A percentile compares a stretch with the other conserved stretches of the same genome.
These are phyloP conservation scores for Drosophila atroscutellata DNA, from an alignment of 2,888 invertebrate genomes.

Conservation along the genomic window DNA sequence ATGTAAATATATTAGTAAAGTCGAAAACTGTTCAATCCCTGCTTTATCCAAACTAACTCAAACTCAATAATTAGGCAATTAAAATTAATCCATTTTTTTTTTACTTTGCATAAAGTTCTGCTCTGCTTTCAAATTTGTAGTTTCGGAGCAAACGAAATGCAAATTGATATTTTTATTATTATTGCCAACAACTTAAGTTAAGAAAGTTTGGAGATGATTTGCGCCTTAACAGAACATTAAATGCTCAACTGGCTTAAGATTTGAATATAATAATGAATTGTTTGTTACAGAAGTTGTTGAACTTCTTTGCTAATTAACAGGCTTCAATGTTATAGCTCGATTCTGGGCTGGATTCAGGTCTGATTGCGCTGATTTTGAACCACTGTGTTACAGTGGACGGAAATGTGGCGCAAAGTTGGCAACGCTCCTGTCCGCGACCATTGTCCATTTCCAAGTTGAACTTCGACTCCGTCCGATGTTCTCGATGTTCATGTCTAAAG, in stretches of 20 bases:
- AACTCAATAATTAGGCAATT: background rate
- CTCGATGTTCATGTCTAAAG: conserved; percentile 36
- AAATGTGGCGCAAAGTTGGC: conserved; percentile 48
- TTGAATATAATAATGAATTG: background rate
- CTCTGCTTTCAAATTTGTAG: background rate
- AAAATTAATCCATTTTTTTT: background rate
- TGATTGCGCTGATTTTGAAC: background rate
- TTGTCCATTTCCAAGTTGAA: conserved; percentile 31
- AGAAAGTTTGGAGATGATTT: background rate
- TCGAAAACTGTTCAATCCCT: background rate
- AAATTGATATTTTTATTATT: background rate
- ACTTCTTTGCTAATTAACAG: background rate
- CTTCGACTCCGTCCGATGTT: conserved; percentile 32
- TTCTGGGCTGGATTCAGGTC: background rate
- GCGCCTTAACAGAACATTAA: background rate
- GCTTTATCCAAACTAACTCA: background rate
- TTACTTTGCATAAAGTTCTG: background rate
- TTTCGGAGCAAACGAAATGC: background rate
- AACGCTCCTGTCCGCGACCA: conserved; percentile 21
- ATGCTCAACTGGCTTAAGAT: background rate
- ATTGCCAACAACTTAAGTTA: background rate
- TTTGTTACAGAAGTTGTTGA: background rate
- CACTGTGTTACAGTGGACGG: conserved; percentile 25
- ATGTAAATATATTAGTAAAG: background rate
- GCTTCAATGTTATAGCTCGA: background rate